A percentile compares a stretch with the other conserved stretches of the same genome.
Evolutionary conservation across 2,113 vertebrate species (phyloP).

Genomic region (Fregata magnificens): DNA sequence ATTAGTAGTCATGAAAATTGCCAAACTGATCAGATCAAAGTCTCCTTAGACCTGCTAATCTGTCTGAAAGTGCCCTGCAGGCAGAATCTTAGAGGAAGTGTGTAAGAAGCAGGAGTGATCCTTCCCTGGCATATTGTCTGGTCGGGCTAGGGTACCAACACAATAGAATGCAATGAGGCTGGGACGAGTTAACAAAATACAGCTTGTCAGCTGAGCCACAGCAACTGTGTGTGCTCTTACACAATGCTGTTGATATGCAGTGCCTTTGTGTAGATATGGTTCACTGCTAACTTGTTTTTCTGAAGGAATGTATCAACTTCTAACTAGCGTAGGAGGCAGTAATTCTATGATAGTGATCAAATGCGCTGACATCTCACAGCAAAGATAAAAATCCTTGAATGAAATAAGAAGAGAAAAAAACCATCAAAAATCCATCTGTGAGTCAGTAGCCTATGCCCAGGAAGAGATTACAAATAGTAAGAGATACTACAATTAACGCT

Average conservation of each 20-base stretch:
- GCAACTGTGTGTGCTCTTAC: background rate
- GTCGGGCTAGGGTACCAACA: background rate
- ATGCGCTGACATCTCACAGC: background rate
- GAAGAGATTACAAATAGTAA: background rate
- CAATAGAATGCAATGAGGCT: background rate
- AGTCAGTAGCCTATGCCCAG: background rate
- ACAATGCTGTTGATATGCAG: background rate
- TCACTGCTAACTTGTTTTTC: background rate
- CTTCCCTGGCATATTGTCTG: background rate
- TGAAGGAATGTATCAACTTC: background rate
- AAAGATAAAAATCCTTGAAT: background rate
- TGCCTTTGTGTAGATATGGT: background rate
- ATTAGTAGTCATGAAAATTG: background rate
- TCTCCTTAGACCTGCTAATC: background rate
- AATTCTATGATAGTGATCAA: background rate
- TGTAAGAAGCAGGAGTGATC: background rate
- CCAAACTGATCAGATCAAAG: background rate
- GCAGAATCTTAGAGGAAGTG: background rate
- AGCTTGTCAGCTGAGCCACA: background rate
- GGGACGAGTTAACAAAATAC: background rate
- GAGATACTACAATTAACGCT: conserved; percentile 1
- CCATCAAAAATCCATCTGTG: background rate
- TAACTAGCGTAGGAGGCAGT: background rate
- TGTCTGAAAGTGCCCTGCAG: background rate
- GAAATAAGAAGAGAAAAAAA: background rate